Percentiles rank a stretch among this genome's conserved stretches.
These are phyloP conservation scores for Aleadryas rufinucha DNA, from an alignment of 2,113 vertebrate genomes.

Conservation along the genomic window DNA sequence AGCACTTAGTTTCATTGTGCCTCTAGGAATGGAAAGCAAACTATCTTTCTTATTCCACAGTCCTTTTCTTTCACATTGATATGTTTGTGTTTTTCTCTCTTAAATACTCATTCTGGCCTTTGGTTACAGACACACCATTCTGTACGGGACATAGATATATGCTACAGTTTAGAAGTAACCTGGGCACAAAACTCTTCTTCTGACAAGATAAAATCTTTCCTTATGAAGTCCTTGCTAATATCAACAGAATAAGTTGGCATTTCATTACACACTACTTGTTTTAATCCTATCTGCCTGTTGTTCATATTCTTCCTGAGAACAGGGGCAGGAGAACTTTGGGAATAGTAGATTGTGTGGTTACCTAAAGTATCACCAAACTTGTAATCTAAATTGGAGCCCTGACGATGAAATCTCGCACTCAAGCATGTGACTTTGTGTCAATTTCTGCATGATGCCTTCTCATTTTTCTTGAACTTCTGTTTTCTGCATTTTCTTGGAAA, in stretches of 20 bases:
- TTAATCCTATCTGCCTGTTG: neutral
- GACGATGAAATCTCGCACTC: neutral
- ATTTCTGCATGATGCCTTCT: neutral
- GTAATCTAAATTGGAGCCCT: neutral
- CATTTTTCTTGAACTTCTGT: neutral
- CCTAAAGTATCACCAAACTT: neutral
- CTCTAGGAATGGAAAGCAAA: constrained; percentile 23
- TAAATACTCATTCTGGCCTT: neutral
- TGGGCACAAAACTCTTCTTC: neutral
- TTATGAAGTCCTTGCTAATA: neutral
- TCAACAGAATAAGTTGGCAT: neutral
- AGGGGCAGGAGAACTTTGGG: neutral
- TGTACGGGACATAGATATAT: neutral
- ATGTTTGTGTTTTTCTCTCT: neutral
- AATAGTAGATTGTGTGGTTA: neutral
- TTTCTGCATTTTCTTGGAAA: neutral
- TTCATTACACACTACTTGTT: neutral
- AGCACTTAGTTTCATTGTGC: neutral
- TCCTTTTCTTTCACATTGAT: neutral
- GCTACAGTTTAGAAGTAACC: neutral
- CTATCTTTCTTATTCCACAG: neutral
- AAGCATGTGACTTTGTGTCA: neutral
- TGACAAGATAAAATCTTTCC: neutral
- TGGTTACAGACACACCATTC: neutral
- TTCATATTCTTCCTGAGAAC: neutral